Evolutionary conservation across 2,797 vertebrate genomes (phyloP).

Genomic region (Nothura maculosa): DNA sequence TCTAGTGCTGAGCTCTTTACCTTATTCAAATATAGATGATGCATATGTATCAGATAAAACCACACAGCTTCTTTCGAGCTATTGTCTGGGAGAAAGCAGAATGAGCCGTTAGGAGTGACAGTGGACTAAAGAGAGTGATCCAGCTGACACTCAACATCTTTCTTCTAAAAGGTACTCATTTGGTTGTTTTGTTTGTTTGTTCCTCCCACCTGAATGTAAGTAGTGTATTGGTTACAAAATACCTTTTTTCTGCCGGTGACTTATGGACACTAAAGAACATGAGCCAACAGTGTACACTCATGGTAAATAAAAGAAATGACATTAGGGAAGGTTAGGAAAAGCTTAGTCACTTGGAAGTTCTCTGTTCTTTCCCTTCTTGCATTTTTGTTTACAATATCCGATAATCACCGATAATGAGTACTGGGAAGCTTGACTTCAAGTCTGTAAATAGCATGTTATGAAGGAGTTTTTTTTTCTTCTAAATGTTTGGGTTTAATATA

Average conservation of each 20-base stretch:
- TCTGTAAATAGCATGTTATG: neutral
- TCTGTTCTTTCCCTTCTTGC: neutral
- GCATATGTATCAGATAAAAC: neutral
- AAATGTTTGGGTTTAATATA: neutral
- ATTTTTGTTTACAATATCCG: neutral
- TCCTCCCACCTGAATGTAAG: neutral
- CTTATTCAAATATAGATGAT: neutral
- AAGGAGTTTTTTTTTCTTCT: neutral
- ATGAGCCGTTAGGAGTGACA: neutral
- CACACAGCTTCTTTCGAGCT: neutral
- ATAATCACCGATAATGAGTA: neutral
- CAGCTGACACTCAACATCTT: neutral
- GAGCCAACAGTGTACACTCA: fast-evolving
- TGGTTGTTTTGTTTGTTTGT: neutral
- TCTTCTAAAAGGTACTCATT: neutral
- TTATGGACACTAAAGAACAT: neutral
- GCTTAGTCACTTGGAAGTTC: neutral
- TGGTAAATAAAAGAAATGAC: neutral
- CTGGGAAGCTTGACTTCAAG: neutral
- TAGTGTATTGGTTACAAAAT: neutral
- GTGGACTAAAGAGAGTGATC: neutral
- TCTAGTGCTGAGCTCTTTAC: neutral
- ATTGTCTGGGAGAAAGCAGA: neutral
- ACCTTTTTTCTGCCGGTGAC: fast-evolving
- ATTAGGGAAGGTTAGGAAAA: neutral